phyloP scores from a whole-genome alignment of 1,140 invertebrate species.

The Hylaeus anthracinus region DNA sequence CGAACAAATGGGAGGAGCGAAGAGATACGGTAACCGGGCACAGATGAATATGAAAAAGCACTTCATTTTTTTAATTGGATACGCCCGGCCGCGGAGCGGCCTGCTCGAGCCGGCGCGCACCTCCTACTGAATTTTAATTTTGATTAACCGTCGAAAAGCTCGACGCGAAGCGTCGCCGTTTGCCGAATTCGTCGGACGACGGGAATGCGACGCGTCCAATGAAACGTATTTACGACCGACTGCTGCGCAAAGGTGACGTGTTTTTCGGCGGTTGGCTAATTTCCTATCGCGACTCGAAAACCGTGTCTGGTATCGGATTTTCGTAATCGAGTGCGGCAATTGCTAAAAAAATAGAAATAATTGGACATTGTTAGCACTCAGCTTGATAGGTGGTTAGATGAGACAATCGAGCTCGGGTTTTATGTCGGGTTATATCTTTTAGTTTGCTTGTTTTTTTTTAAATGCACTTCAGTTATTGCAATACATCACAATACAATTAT shows the following conservation, averaged over 20 bases:
- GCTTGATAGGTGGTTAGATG: no score
- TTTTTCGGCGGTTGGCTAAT: no score
- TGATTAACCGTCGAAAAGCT: conserved; percentile 63
- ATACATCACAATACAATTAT: no score
- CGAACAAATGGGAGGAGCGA: conserved; percentile 58
- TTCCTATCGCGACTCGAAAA: background rate
- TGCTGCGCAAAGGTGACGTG: no score
- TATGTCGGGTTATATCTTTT: no score
- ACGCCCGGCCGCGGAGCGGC: conserved; percentile 35
- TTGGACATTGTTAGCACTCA: no score
- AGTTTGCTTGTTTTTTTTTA: no score
- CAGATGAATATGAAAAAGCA: conserved; percentile 72
- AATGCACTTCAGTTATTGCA: no score
- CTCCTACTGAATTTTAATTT: conserved; percentile 70
- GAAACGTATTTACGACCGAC: conserved; percentile 14
- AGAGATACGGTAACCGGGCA: conserved; percentile 7
- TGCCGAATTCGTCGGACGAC: conserved; percentile 24
- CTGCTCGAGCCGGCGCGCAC: conserved; percentile 25
- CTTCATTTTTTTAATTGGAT: conserved; percentile 72
- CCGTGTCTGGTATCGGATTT: background rate
- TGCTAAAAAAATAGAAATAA: no score
- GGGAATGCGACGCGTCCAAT: background rate
- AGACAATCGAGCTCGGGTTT: no score
- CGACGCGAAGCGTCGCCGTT: conserved; percentile 38
- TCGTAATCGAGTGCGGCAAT: no score